These are phyloP conservation scores for Colletes collaris DNA, from an alignment of 2,888 invertebrate species.

Conservation along the genomic window DNA sequence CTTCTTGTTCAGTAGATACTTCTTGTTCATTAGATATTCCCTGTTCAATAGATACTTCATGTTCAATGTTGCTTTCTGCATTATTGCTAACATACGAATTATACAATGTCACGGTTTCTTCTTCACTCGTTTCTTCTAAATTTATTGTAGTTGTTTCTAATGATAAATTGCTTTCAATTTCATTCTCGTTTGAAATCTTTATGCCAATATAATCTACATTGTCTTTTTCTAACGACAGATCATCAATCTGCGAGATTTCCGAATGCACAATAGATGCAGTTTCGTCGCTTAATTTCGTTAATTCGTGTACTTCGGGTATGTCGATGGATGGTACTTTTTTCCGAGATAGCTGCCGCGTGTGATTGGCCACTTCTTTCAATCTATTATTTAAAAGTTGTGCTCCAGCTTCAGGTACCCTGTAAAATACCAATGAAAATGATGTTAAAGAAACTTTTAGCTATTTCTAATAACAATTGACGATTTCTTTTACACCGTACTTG, in stretches of 20 bases:
- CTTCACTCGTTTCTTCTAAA: background rate
- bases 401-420: conserved; percentile 78
- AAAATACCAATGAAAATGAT: conserved; percentile 7
- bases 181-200: background rate
- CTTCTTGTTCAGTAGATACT: background rate
- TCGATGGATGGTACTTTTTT: conserved; percentile 66
- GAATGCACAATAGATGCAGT: conserved; percentile 5
- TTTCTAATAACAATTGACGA: background rate
- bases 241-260: conserved; percentile 6
- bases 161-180: conserved; percentile 1
- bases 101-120: background rate
- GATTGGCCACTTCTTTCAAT: conserved; percentile 78
- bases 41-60: background rate
- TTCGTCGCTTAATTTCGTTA: conserved; percentile 7
- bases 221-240: conserved; percentile 16
- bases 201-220: conserved; percentile 3
- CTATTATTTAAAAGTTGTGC: conserved; percentile 76
- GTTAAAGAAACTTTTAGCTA: background rate
- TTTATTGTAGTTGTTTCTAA: conserved; percentile 14
- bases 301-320: conserved; percentile 39
- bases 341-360: conserved; percentile 75
- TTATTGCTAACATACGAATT: background rate
- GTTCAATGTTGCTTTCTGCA: conserved; percentile 3
- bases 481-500: conserved; percentile 72
- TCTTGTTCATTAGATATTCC: background rate